Evolutionary conservation across 2,888 invertebrate species (phyloP), one percentile per base, ranked within the genome.

Genomic region (Hyposoter dolosus): DNA sequence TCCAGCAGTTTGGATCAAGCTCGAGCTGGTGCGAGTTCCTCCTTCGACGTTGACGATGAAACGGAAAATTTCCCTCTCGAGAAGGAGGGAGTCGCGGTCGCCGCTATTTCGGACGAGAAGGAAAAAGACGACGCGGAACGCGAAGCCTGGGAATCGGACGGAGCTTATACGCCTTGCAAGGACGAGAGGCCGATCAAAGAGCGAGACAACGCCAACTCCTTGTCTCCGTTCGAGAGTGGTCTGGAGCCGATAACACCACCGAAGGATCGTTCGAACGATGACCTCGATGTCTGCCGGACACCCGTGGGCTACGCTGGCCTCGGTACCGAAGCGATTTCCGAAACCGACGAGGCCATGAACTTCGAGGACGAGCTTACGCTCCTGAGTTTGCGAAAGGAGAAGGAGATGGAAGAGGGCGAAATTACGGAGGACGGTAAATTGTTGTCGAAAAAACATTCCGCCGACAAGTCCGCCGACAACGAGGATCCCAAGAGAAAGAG

Each of bases 281-380:
- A 93, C 81, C 85, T 93, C 32, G 93, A 93, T 72, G 87, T 95
- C 92, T 90, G 95, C 94, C 89, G 94, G 47, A 94, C 94, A 0
- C 93, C 94, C 0, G 90, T 90, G 0, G 94, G 93, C 6, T 93
- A 94, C 69, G 94, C 94, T 1, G 94, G 94, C 3, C 89, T 95
- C 0, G 94, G 94, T 12, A 95, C 94, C 1, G 95, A 95, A 84
- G 94, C 94, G 0, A 94, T 95, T 71, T 94, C 94, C 2, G 95
- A 95, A 79, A 94, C 94, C 0, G 94, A 94, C 40, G 94, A 94
- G 56, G 91, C 93, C 0, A 93, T 94, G 90, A 94, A 93, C 76
- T 94, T 94, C 65, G 94, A 94, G 28, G 94, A 94, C 35, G 95
- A 87, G 94, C 40, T 92, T 85, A 93, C 90, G 71, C 90, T 94